Percentiles rank a stretch among this genome's conserved stretches.
Conservation (phyloP, 2,797 vertebrate species). For the Melanotaenia nigrans region DNA sequence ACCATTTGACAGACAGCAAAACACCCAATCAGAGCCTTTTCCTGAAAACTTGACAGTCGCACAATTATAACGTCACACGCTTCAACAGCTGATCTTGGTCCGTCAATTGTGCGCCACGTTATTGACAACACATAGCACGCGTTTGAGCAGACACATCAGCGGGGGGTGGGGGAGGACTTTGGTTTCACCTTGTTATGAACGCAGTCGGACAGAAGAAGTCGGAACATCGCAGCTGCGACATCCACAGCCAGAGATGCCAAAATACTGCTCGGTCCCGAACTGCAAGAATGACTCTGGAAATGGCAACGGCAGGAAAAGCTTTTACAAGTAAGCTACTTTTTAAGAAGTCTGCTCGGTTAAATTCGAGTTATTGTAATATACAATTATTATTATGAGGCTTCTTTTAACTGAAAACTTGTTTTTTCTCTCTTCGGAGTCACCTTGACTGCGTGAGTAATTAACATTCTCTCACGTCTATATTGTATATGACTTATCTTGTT, state of each 20-base stretch:
- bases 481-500: background rate
- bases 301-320: slow-evolving; percentile 72
- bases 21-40: background rate
- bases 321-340: slow-evolving; percentile 78
- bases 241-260: slow-evolving; percentile 67
- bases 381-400: background rate
- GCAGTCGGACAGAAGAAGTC: background rate
- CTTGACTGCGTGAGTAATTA: no score
- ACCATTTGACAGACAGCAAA: background rate
- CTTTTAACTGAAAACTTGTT: no score
- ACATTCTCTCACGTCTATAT: no score
- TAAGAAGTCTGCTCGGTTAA: background rate
- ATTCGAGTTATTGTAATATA: background rate
- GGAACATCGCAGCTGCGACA: background rate
- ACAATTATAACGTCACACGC: slow-evolving; percentile 18
- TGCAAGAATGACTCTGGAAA: slow-evolving; percentile 75
- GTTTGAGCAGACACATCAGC: background rate
- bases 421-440: no score
- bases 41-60: slow-evolving; percentile 39
- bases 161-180: slow-evolving; percentile 1
- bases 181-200: slow-evolving; percentile 71
- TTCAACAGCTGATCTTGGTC: slow-evolving; percentile 57
- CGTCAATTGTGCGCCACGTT: slow-evolving; percentile 58
- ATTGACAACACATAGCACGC: slow-evolving; percentile 45
- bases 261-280: slow-evolving; percentile 77